phyloP scores from a whole-genome alignment of 2,797 vertebrate species.

The Gallinago solitaria region DNA sequence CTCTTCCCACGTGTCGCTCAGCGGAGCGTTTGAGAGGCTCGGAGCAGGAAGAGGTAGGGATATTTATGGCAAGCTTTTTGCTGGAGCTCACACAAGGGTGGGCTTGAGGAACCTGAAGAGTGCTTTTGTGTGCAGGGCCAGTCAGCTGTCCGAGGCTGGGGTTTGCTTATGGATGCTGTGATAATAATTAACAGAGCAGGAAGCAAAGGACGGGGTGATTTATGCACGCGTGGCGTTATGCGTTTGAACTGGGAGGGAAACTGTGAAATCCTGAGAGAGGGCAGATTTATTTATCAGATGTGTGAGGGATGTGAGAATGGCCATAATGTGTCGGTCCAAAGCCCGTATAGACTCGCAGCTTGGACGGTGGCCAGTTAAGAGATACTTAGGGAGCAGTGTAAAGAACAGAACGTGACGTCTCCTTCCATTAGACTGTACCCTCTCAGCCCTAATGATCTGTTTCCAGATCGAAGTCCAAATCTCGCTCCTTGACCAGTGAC shows the following conservation, averaged over 20 bases:
- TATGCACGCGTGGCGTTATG: not conserved
- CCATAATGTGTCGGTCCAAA: not conserved
- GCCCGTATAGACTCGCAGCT: not conserved
- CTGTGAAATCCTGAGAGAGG: not conserved
- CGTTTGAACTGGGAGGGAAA: not conserved
- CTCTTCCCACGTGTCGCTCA: constrained; percentile 22
- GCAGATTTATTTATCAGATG: not conserved
- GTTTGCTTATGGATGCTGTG: constrained; percentile 50
- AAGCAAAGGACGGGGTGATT: constrained; percentile 32
- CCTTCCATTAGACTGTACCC: not conserved
- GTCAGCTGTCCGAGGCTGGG: constrained; percentile 38
- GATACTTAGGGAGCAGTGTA: not conserved
- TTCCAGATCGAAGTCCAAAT: not conserved
- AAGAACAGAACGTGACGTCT: not conserved
- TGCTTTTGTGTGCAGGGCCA: constrained; percentile 49
- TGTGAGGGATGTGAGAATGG: not conserved
- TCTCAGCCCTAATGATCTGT: not conserved
- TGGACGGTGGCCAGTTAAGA: not conserved
- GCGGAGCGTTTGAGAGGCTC: not conserved
- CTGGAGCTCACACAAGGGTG: constrained; percentile 61
- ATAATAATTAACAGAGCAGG: constrained; percentile 61
- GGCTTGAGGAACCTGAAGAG: constrained; percentile 68
- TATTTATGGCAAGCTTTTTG: constrained; percentile 55
- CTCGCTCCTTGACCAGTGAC: not conserved
- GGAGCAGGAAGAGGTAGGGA: constrained; percentile 42